Evolutionary conservation across 2,113 vertebrate genomes (phyloP).

Genomic region (Eidolon helvum): DNA sequence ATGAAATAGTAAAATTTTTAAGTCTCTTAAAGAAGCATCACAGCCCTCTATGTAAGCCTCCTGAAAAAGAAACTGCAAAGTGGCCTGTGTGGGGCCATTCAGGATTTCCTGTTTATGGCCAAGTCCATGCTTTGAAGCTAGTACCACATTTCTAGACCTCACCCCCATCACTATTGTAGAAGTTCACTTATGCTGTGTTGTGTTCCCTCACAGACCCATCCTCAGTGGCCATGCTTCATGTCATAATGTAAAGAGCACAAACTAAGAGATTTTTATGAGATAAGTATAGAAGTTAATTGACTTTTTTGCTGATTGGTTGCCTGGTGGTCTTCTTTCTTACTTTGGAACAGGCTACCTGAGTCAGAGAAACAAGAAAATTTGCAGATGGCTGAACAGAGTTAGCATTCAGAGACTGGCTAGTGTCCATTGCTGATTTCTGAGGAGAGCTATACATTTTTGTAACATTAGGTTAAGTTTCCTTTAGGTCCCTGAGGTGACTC

Average conservation of each 20-base stretch:
- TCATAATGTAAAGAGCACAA: neutral
- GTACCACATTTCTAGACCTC: neutral
- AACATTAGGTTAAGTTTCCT: neutral
- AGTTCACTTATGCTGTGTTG: neutral
- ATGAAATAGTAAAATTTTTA: neutral
- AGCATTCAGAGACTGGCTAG: neutral
- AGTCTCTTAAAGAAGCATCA: fast-evolving
- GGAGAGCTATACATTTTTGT: neutral
- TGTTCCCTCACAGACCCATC: neutral
- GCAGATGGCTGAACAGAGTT: neutral
- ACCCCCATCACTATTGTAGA: neutral
- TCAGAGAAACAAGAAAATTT: neutral
- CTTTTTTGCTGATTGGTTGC: neutral
- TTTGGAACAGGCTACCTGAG: neutral
- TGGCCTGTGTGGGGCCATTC: fast-evolving
- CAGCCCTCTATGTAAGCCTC: neutral
- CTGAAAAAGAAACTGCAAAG: fast-evolving
- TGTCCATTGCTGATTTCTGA: neutral
- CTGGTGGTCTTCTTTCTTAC: neutral
- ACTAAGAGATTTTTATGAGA: neutral
- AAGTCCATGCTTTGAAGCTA: neutral
- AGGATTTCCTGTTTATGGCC: neutral
- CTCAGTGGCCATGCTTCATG: neutral
- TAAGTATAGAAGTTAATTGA: neutral
- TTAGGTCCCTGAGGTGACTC: neutral